A percentile compares a stretch with the other conserved stretches of the same genome.
phyloP scores from a whole-genome alignment of 1,140 invertebrate genomes.

The Adelges cooleyi region DNA sequence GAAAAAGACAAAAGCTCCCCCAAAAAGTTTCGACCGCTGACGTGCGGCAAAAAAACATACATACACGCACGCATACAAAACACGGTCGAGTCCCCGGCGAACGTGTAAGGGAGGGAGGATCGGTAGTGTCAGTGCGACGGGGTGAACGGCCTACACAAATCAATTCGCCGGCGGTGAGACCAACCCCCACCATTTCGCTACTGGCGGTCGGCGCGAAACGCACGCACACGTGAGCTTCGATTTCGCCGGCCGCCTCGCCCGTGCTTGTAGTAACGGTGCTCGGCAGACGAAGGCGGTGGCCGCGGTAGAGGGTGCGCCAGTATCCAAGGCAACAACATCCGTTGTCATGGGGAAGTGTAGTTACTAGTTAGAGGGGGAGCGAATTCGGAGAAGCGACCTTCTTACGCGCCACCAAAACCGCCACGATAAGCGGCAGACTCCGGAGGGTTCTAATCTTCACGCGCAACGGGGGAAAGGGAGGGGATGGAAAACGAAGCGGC shows the following conservation, averaged over 20 bases:
- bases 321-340: slow-evolving; percentile 29
- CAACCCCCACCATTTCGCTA: not conserved
- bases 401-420: not conserved
- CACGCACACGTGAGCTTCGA: slow-evolving; percentile 23
- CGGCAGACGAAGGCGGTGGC: not conserved
- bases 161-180: not conserved
- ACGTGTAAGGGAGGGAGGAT: not conserved
- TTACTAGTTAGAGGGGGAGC: slow-evolving; percentile 30
- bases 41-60: no score
- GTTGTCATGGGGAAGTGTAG: slow-evolving; percentile 17
- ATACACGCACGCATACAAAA: no score
- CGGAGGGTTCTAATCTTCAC: no score
- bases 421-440: no score
- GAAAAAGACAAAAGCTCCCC: no score
- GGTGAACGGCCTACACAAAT: slow-evolving; percentile 26
- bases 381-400: slow-evolving; percentile 5
- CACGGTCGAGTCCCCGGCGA: not conserved
- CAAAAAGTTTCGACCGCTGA: no score
- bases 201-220: not conserved
- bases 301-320: slow-evolving; percentile 6
- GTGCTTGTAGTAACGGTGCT: not conserved
- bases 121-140: slow-evolving; percentile 1
- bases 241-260: slow-evolving; percentile 17
- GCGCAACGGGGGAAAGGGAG: no score
- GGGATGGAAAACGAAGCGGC: no score